A percentile compares a stretch with the other conserved stretches of the same genome.
phyloP scores from a whole-genome alignment of 2,797 vertebrate genomes.

The Trachurus trachurus region DNA sequence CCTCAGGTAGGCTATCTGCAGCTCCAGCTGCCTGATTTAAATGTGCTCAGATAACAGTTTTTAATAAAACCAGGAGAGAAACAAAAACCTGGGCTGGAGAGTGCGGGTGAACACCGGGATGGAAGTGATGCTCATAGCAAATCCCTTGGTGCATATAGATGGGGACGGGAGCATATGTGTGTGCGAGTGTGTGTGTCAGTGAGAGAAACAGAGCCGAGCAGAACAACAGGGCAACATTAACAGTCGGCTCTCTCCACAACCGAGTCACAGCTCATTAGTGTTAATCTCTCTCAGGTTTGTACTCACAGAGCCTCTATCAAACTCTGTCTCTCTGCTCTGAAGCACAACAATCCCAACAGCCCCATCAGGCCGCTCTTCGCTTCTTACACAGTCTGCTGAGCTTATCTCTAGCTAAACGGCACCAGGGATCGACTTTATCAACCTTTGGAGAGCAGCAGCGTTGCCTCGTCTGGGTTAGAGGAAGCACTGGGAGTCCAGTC shows the following conservation, averaged over 20 bases:
- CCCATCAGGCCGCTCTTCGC: conserved; percentile 33
- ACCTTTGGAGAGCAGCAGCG: conserved; percentile 40
- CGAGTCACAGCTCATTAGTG: conserved; percentile 77
- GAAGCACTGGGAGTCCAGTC: conserved; percentile 27
- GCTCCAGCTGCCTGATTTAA: conserved; percentile 52
- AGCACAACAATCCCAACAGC: conserved; percentile 32
- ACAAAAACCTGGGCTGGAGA: conserved; percentile 25
- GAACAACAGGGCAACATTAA: conserved; percentile 58
- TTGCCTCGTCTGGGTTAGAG: conserved; percentile 23
- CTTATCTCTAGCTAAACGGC: conserved; percentile 43
- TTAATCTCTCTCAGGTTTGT: conserved; percentile 63
- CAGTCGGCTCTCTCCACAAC: conserved; percentile 50
- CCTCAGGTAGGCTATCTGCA: conserved; percentile 45
- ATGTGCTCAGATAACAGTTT: conserved; percentile 33
- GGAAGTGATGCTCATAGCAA: conserved; percentile 34
- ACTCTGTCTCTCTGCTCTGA: conserved; percentile 52
- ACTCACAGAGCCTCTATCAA: conserved; percentile 49
- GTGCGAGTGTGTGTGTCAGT: neutral
- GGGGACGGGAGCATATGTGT: conserved; percentile 1
- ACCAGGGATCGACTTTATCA: conserved; percentile 41
- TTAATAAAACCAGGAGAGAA: conserved; percentile 41
- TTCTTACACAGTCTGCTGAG: conserved; percentile 34
- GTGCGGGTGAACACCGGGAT: conserved; percentile 31
- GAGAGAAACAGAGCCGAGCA: conserved; percentile 25
- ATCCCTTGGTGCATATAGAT: conserved; percentile 34